Conservation (phyloP, 2,797 vertebrate genomes). For the Trematomus bernacchii region DNA sequence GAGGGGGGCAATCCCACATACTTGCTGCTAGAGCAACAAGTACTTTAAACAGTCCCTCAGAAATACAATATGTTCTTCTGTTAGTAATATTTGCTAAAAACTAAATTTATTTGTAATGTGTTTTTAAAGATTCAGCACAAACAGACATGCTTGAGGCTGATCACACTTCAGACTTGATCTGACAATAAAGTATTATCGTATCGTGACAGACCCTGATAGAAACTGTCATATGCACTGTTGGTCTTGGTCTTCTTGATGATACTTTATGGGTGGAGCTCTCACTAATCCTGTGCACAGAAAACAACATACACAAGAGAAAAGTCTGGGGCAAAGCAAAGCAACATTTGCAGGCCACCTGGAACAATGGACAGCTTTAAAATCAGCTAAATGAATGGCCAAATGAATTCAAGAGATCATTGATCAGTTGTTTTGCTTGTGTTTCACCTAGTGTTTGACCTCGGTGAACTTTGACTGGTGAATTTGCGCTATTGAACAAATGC, state of each 20-base stretch:
- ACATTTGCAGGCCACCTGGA: not conserved
- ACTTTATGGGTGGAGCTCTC: conserved; percentile 3
- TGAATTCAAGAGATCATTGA: not conserved
- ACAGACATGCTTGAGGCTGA: not conserved
- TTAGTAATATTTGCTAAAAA: not conserved
- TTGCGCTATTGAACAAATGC: not conserved
- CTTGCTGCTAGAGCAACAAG: not conserved
- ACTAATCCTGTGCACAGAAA: conserved; percentile 14
- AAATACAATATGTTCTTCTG: not conserved
- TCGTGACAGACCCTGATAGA: not conserved
- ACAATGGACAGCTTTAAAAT: not conserved
- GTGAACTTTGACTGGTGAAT: not conserved
- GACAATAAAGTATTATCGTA: too few species aligned
- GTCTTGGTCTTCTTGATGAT: not conserved
- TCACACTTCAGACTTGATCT: too few species aligned
- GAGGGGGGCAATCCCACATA: not conserved
- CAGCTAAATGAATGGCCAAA: not conserved
- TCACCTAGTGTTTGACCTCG: not conserved
- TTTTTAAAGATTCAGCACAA: conserved; percentile 8
- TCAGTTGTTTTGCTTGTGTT: not conserved
- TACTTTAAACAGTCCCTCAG: not conserved
- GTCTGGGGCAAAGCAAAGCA: not conserved
- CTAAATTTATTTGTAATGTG: not conserved
- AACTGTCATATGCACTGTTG: not conserved
- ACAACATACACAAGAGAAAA: not conserved